Evolutionary conservation across 2,888 invertebrate genomes (phyloP).

Genomic region (Trachelus tabidus): DNA sequence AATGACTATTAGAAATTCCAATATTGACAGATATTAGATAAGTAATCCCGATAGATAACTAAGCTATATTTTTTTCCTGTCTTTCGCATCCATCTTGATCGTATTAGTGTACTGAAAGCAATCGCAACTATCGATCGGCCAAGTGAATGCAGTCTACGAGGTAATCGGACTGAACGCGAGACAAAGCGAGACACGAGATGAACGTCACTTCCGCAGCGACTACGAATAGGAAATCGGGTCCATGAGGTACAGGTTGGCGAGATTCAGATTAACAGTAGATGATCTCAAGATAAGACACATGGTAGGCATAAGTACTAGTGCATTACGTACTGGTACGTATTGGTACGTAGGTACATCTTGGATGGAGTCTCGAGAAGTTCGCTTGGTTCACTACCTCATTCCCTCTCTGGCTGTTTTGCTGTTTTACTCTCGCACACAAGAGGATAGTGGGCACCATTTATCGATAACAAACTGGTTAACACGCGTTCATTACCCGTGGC

Average conservation of each 20-base stretch:
- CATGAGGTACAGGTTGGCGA: background rate
- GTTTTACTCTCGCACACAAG: slow-evolving; percentile 7
- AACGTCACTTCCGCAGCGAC: background rate
- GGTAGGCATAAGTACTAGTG: background rate
- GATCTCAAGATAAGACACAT: background rate
- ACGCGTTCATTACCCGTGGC: slow-evolving; percentile 35
- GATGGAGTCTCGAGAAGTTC: background rate
- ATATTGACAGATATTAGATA: background rate
- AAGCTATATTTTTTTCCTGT: background rate
- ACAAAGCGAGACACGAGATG: background rate
- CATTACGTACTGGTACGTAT: background rate
- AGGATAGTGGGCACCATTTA: slow-evolving; percentile 26
- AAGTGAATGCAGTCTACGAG: background rate
- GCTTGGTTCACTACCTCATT: background rate
- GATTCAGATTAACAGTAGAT: background rate
- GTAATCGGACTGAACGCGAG: background rate
- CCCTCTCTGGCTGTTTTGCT: background rate
- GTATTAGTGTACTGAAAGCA: background rate
- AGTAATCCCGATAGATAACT: background rate
- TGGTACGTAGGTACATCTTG: background rate
- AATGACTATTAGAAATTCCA: background rate
- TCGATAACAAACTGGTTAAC: slow-evolving; percentile 39
- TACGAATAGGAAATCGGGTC: background rate
- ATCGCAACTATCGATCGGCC: background rate
- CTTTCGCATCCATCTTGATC: background rate